Evolutionary conservation across 2,113 vertebrate genomes (phyloP).

Genomic region (Nannobrachium achirus): DNA sequence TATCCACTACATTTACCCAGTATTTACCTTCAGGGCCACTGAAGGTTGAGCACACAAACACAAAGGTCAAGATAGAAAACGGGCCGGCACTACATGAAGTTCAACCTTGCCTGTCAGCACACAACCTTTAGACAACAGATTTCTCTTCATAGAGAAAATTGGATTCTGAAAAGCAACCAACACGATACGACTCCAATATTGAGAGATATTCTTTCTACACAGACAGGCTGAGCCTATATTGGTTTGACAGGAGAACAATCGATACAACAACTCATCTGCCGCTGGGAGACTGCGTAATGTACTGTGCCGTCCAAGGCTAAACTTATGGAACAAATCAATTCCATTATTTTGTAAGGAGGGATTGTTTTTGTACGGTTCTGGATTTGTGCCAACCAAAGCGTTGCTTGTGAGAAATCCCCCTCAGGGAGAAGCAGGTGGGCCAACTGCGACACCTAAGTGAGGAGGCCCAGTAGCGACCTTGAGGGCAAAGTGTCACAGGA

Average conservation of each 20-base stretch:
- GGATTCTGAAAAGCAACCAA: conserved; percentile 27
- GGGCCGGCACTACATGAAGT: background rate
- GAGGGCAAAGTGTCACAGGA: conserved; percentile 9
- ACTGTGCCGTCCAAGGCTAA: conserved; percentile 34
- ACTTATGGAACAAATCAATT: conserved; percentile 45
- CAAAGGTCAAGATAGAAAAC: background rate
- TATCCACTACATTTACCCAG: background rate
- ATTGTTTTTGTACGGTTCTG: conserved; percentile 23
- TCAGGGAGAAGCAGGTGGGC: conserved; percentile 28
- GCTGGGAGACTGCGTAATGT: conserved; percentile 29
- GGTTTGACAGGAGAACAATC: conserved; percentile 46
- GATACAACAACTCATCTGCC: conserved; percentile 48
- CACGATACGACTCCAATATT: conserved; percentile 17
- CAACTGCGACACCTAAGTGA: conserved; percentile 22
- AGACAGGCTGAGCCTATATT: conserved; percentile 17
- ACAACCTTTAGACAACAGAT: background rate
- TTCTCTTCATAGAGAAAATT: conserved; percentile 27
- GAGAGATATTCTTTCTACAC: conserved; percentile 11
- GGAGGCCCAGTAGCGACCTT: background rate
- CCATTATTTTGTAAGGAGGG: conserved; percentile 40
- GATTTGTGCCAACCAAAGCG: background rate
- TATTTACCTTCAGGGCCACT: background rate
- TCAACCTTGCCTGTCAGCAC: background rate
- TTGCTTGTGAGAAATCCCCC: conserved; percentile 17
- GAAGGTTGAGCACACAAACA: background rate